phyloP scores from a whole-genome alignment of 2,888 invertebrate genomes.

The Cephus pulcher region DNA sequence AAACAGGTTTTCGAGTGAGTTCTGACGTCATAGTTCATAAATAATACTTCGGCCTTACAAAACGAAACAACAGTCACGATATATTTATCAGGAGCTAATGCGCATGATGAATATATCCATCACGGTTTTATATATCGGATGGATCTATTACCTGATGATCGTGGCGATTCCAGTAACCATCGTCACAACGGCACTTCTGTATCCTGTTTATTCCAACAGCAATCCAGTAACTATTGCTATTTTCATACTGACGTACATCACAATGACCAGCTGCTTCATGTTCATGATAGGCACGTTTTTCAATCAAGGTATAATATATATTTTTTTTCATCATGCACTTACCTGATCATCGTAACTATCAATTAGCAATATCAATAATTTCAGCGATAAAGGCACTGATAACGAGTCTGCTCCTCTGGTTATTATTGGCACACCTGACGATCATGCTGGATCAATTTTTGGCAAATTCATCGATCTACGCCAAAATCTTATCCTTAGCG shows the following conservation, averaged over 20 bases:
- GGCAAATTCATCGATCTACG: constrained; percentile 7
- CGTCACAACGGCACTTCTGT: constrained; percentile 6
- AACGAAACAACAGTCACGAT: not conserved
- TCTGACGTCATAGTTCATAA: not conserved
- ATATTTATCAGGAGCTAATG: constrained; percentile 30
- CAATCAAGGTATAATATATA: not conserved
- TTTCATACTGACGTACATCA: constrained; percentile 28
- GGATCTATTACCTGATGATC: constrained; percentile 33
- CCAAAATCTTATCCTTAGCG: constrained; percentile 21
- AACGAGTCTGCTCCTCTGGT: constrained; percentile 29
- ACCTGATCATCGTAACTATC: not conserved
- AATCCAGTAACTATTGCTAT: constrained; percentile 4
- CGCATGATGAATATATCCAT: constrained; percentile 26
- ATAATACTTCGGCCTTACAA: not conserved
- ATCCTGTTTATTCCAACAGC: constrained; percentile 15
- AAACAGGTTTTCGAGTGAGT: constrained; percentile 37
- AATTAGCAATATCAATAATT: not conserved
- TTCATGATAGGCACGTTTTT: constrained; percentile 28
- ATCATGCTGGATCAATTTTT: constrained; percentile 27
- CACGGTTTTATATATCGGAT: constrained; percentile 31
- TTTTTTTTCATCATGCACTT: not conserved
- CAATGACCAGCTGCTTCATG: constrained; percentile 24
- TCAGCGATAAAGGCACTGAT: constrained; percentile 33
- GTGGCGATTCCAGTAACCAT: constrained; percentile 31
- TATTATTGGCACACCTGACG: constrained; percentile 31